A percentile compares a stretch with the other conserved stretches of the same genome.
phyloP scores from a whole-genome alignment of 2,797 vertebrate species.

The Cuculus canorus region DNA sequence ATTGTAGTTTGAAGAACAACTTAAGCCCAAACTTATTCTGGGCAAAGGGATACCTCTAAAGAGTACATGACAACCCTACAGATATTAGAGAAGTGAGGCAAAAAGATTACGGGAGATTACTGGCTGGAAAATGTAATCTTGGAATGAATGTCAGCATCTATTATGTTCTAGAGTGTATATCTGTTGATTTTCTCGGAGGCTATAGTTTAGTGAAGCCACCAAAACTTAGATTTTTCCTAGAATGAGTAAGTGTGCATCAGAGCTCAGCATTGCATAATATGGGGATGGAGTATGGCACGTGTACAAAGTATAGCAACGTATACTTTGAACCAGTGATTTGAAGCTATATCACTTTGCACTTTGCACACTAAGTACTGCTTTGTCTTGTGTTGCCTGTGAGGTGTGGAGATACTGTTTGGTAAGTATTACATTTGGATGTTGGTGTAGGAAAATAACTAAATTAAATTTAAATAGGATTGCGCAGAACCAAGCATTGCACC shows the following conservation, averaged over 20 bases:
- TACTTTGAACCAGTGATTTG: background rate
- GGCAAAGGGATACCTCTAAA: background rate
- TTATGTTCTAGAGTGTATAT: background rate
- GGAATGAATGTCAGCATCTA: background rate
- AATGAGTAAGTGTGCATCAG: background rate
- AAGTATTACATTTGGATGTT: background rate
- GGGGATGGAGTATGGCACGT: background rate
- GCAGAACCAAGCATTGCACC: background rate
- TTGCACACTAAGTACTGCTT: fast-evolving
- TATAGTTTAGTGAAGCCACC: background rate
- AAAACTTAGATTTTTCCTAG: background rate
- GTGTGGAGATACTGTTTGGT: background rate
- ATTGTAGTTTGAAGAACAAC: background rate
- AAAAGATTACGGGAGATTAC: background rate
- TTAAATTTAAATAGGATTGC: background rate
- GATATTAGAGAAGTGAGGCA: background rate
- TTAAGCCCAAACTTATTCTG: background rate
- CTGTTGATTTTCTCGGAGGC: background rate
- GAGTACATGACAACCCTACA: background rate
- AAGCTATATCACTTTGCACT: background rate
- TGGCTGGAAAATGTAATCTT: background rate
- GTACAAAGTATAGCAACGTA: background rate
- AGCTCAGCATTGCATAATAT: background rate
- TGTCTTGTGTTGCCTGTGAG: background rate
- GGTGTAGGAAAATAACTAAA: background rate